Base-by-base conservation (phyloP, 2,113 vertebrate genomes). In the Xenotilapia leptura region DNA sequence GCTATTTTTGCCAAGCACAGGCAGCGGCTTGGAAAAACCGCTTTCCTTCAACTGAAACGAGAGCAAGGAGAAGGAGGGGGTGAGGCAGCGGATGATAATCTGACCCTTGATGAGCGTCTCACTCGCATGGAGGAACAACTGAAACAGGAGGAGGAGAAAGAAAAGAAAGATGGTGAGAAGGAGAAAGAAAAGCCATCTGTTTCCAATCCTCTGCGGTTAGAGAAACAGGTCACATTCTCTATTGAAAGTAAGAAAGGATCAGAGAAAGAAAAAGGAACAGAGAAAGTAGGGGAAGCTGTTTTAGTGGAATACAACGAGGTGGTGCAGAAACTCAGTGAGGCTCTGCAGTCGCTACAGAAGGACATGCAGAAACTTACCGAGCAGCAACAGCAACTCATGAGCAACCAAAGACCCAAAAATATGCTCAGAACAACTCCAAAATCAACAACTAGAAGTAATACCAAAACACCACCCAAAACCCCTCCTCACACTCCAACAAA, bases 1-100 rank as follows among this genome's bases (percentile, higher is more conserved):
- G 98, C 98, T 87, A 98, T 99, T n/a, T 99, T 99, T 73, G 93
- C 97, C 83, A 97, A 97, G 62, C 98, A 99, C 88, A 96, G 98
- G 19, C 98, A 98, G 87, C 96, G 97, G 2, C 93, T 99, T 28
- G 98, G 98, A 26, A 97, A 98, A 70, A 98, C 68, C 0, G 98
- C 98, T 4, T 97, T 99, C 87, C 96, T 98, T 33, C 96, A 98
- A 82, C 95, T 99, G 54, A 97, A 98, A 92, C 93, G 85, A 88
- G 92, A 96, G 80, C 96, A 96, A 83, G 95, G 94, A 11, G 96
- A 93, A 11, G 94, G 90, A 54, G 93, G 89, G 19, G 92, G 75
- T 2, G 88, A 83, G 12, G 92, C 79, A 36, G 88, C 80, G 1
- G 94, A 92, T 36, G 94, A 94, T 55, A 85, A 21, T 42, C 40